These are phyloP conservation scores for Ophraella communa DNA, from an alignment of 2,888 invertebrate species.

Conservation along the genomic window DNA sequence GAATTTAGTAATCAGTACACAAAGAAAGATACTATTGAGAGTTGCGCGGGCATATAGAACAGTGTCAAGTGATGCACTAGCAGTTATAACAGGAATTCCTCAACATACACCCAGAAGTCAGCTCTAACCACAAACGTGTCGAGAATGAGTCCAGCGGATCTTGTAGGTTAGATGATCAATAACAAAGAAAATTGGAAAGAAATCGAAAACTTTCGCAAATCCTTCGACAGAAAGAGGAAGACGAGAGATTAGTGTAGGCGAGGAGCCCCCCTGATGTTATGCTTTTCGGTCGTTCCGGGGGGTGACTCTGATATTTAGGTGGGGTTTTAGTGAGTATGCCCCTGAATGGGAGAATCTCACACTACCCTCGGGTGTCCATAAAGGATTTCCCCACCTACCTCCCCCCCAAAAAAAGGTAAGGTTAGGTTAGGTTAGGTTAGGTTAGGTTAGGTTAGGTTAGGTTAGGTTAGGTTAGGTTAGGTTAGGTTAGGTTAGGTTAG, in stretches of 20 bases:
- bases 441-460: no score
- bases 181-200: background rate
- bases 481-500: no score
- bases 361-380: background rate
- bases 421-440: no score
- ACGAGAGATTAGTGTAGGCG: background rate
- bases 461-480: no score
- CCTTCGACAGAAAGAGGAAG: background rate
- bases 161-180: background rate
- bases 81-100: constrained; percentile 9
- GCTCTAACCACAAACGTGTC: constrained; percentile 5
- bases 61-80: constrained; percentile 9
- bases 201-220: background rate
- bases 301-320: background rate
- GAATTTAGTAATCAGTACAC: background rate
- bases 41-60: constrained; percentile 14
- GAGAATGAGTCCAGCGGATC: background rate
- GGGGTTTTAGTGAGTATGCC: background rate
- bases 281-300: background rate
- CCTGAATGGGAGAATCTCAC: background rate
- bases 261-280: background rate
- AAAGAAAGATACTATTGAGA: constrained; percentile 10
- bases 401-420: background rate
- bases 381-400: background rate
- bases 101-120: constrained; percentile 14